phyloP scores from a whole-genome alignment of 2,888 invertebrate species.

The Fragum whitleyi region DNA sequence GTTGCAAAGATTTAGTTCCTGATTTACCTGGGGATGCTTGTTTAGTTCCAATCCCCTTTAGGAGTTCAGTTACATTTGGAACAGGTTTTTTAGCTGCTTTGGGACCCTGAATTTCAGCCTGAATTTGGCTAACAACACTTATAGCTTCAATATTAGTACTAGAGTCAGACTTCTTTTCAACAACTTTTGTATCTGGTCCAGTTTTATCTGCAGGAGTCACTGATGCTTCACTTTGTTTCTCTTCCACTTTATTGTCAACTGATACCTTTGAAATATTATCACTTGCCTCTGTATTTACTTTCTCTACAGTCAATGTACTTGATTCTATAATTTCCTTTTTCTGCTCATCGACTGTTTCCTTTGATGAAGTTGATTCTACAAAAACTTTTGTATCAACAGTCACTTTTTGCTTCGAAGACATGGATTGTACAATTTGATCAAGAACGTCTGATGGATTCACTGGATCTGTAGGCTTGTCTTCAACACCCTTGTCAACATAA shows the following conservation, averaged over 20 bases:
- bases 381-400: not conserved
- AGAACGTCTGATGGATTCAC: not conserved
- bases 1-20: constrained; percentile 36
- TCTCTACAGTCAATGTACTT: not conserved
- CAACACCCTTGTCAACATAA: constrained; percentile 51
- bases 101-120: constrained; percentile 34
- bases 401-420: not conserved
- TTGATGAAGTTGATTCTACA: not conserved
- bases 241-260: not conserved
- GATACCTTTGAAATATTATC: not conserved
- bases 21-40: not conserved
- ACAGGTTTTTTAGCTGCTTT: constrained; percentile 27
- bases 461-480: not conserved
- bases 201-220: not conserved
- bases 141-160: not conserved
- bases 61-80: constrained; percentile 47
- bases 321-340: not conserved
- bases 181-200: not conserved
- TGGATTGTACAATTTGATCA: not conserved
- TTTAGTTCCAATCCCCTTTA: constrained; percentile 42
- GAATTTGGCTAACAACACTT: constrained; percentile 32
- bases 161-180: not conserved
- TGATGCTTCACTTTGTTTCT: not conserved
- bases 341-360: not conserved
- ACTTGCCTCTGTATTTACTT: not conserved